Conservation (phyloP, 2,888 invertebrate genomes). For the Drosophila nigricruria region DNA sequence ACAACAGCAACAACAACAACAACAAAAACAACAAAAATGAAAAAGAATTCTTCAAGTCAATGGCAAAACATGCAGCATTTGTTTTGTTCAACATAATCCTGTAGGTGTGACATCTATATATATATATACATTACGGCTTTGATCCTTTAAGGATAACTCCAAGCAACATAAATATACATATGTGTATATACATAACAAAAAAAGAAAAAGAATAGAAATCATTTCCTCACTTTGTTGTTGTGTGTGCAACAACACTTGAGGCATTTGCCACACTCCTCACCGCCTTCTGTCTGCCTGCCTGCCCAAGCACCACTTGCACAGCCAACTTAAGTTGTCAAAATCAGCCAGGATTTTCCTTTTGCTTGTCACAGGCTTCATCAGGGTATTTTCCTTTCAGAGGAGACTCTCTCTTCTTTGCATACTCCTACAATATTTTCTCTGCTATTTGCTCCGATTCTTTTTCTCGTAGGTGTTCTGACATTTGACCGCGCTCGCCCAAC, state of each 20-base stretch:
- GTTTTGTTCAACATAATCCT: conserved; percentile 70
- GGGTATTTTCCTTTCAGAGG: conserved; percentile 62
- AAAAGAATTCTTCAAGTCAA: conserved; percentile 65
- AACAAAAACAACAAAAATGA: conserved; percentile 14
- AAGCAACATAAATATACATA: conserved; percentile 29
- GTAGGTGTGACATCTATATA: conserved; percentile 77
- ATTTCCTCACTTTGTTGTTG: conserved; percentile 11
- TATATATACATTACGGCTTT: conserved; percentile 79
- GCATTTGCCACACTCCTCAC: conserved; percentile 32
- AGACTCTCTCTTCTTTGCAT: conserved; percentile 66
- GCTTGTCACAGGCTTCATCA: conserved; percentile 25
- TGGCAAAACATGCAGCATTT: conserved; percentile 60
- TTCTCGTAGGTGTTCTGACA: conserved; percentile 41
- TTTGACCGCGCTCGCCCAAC: conserved; percentile 63
- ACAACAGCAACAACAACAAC: conserved; percentile 23
- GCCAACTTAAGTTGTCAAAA: conserved; percentile 77
- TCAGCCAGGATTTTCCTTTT: conserved; percentile 61
- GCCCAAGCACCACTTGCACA: conserved; percentile 31
- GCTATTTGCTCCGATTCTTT: conserved; percentile 20
- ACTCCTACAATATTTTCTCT: conserved; percentile 23
- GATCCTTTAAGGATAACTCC: conserved; percentile 78
- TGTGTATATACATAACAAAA: conserved; percentile 7
- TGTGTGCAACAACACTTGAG: conserved; percentile 50
- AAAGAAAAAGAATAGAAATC: conserved; percentile 41
- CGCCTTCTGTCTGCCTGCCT: background rate